These are phyloP conservation scores for Eonycteris spelaea DNA, from an alignment of 2,113 vertebrate species.

Conservation along the genomic window DNA sequence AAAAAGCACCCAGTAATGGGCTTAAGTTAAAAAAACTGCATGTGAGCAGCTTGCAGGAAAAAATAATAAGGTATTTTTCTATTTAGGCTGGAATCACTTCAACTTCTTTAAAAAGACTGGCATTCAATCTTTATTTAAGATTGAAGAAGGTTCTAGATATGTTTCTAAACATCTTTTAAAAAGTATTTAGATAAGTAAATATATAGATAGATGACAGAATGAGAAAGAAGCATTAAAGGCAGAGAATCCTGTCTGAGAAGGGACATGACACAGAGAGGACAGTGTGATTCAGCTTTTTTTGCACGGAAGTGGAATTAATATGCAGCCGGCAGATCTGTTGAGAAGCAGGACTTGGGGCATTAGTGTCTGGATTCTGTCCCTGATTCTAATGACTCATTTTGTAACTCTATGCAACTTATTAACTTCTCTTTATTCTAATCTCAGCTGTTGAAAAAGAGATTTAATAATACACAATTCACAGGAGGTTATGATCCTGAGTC, in stretches of 20 bases:
- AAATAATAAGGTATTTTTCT: neutral
- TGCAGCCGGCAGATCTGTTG: neutral
- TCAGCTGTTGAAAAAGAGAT: conserved; percentile 44
- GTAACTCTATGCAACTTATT: conserved; percentile 45
- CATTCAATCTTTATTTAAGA: neutral
- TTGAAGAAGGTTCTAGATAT: neutral
- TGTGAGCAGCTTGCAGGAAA: neutral
- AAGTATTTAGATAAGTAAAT: neutral
- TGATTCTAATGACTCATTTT: conserved; percentile 64
- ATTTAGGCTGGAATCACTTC: neutral
- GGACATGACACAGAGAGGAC: neutral
- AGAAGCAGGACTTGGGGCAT: neutral
- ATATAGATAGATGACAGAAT: neutral
- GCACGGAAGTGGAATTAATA: neutral
- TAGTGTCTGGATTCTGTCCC: conserved; percentile 33
- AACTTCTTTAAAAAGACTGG: neutral
- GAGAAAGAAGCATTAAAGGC: neutral
- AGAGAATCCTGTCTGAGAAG: neutral
- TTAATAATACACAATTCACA: conserved; percentile 57
- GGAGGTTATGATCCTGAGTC: conserved; percentile 60
- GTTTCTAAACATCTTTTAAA: neutral
- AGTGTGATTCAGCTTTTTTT: neutral
- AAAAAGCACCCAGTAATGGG: neutral
- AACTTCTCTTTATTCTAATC: conserved; percentile 63
- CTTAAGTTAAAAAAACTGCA: neutral